Base-by-base conservation (phyloP, 37 sponge, comb jelly and placozoan genomes). In the Beroe ovata region DNA sequence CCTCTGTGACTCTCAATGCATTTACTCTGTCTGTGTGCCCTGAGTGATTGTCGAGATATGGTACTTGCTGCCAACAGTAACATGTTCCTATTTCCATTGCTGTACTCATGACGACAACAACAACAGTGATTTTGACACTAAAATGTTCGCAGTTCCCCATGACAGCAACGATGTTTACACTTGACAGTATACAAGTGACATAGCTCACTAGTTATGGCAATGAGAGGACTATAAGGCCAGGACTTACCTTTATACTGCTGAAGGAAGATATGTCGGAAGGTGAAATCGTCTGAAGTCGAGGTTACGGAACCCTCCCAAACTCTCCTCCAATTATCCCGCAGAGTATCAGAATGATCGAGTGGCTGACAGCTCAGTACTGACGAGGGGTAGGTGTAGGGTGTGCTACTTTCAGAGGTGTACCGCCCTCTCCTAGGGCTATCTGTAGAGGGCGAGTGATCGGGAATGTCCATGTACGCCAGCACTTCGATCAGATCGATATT, bases 21-120 rank as follows among this genome's bases (percentile, higher is more conserved):
- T 60, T 90, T 22, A 96, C 64, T 1, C 91, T 33, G 19, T 90
- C 88, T 22, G 91, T 89, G 92, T 96, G 96, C 29, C 94, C 96
- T 90, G 81, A 14, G 11, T n/a, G n/a, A n/a, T n/a, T n/a, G n/a
- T n/a, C n/a, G n/a, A n/a, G n/a, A n/a, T n/a, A n/a, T n/a, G n/a
- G n/a, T n/a, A n/a, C n/a, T n/a, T n/a, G n/a, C n/a, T n/a, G n/a
- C n/a, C n/a, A n/a, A n/a, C n/a, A n/a, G n/a, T n/a, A n/a, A n/a
- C n/a, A n/a, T n/a, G n/a, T n/a, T n/a, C n/a, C n/a, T n/a, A n/a
- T n/a, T n/a, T n/a, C n/a, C n/a, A n/a, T n/a, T n/a, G n/a, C n/a
- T n/a, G n/a, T n/a, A n/a, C n/a, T n/a, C n/a, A n/a, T n/a, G n/a
- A n/a, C n/a, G n/a, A n/a, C n/a, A n/a, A n/a, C n/a, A n/a, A n/a